Conservation (phyloP, 2,888 invertebrate species). For the Caenorhabditis sp. region DNA sequence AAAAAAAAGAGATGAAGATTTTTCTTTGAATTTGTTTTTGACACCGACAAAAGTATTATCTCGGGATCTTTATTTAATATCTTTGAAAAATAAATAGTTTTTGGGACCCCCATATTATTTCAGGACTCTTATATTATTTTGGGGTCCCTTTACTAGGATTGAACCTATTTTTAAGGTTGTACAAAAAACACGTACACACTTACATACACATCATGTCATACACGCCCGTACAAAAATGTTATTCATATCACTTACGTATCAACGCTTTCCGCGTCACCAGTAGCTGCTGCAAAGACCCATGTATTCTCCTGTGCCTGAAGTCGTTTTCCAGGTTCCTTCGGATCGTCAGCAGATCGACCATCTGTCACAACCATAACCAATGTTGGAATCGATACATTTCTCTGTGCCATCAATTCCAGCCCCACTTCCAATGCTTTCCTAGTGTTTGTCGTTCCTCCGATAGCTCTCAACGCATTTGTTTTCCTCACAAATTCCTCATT, state of each 20-base stretch:
- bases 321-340: slow-evolving; percentile 50
- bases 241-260: slow-evolving; percentile 63
- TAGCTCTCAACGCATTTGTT: slow-evolving; percentile 56
- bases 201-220: too few species aligned
- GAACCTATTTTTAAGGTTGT: too few species aligned
- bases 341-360: slow-evolving; percentile 63
- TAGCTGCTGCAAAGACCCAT: slow-evolving; percentile 68
- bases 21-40: too few species aligned
- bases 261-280: slow-evolving; percentile 63
- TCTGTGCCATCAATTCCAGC: slow-evolving; percentile 57
- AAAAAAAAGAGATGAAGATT: too few species aligned
- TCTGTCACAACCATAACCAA: slow-evolving; percentile 68
- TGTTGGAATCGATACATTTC: slow-evolving; percentile 65
- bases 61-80: too few species aligned
- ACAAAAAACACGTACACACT: too few species aligned
- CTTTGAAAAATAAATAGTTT: too few species aligned
- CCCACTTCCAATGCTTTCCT: slow-evolving; percentile 63
- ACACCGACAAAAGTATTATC: too few species aligned
- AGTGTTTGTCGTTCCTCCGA: slow-evolving; percentile 68
- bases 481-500: slow-evolving; percentile 63
- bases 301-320: slow-evolving; percentile 56
- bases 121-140: too few species aligned
- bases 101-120: too few species aligned
- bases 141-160: too few species aligned
- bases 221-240: too few species aligned